Conservation (phyloP, 2,797 vertebrate genomes). For the Crenichthys baileyi region DNA sequence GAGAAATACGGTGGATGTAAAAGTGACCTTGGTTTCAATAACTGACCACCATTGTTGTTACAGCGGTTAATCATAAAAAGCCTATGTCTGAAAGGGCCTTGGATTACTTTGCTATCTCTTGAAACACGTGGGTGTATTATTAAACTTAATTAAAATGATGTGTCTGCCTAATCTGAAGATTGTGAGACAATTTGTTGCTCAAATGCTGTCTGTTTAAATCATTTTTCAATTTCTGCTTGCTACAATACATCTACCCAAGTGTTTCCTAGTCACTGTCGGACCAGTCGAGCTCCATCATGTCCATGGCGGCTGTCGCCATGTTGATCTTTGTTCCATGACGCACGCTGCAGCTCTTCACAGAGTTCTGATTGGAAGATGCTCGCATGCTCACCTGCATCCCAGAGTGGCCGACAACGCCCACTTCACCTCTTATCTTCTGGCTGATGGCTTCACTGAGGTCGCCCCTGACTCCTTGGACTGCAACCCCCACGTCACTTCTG, state of each 20-base stretch:
- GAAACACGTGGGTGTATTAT: conserved; percentile 63
- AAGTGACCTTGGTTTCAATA: neutral
- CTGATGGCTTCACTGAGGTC: conserved; percentile 66
- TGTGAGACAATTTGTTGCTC: conserved; percentile 51
- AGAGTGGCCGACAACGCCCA: conserved; percentile 78
- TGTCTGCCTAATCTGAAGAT: conserved; percentile 44
- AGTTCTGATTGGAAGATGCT: conserved; percentile 93
- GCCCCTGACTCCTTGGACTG: conserved; percentile 70
- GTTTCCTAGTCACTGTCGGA: conserved; percentile 85
- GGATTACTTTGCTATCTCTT: conserved; percentile 57
- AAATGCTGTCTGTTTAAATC: conserved; percentile 47
- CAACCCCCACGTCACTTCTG: conserved; percentile 67
- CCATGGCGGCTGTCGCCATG: conserved; percentile 89
- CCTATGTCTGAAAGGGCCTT: conserved; percentile 11
- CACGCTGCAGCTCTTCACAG: conserved; percentile 94
- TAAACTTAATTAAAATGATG: conserved; percentile 64
- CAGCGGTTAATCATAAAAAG: neutral
- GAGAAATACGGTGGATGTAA: neutral
- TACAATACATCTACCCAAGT: conserved; percentile 5
- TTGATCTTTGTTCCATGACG: conserved; percentile 95
- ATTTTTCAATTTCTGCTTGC: conserved; percentile 26
- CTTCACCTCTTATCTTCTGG: conserved; percentile 72
- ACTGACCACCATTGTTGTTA: neutral
- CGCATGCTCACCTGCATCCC: conserved; percentile 98
- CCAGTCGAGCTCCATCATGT: conserved; percentile 94